Conservation (phyloP, 2,888 invertebrate genomes). For the Periphyllus acericola region DNA sequence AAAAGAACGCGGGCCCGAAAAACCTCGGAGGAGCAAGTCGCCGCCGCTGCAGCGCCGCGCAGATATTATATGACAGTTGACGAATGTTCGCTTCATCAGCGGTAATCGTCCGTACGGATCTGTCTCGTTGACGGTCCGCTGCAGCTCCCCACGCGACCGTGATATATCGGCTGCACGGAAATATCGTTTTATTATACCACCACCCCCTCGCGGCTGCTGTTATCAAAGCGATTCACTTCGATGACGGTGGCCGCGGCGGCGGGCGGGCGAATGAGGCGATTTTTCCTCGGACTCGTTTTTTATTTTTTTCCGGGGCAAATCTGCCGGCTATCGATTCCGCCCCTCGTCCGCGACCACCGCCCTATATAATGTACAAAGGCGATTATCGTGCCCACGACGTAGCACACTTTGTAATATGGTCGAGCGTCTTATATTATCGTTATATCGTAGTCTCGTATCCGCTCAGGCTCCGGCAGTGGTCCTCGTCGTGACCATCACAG, state of each 20-base stretch:
- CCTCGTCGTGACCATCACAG: no score
- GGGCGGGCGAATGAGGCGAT: neutral
- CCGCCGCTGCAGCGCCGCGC: neutral
- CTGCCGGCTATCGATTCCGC: neutral
- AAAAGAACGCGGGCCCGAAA: neutral
- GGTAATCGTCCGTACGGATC: slow-evolving; percentile 58
- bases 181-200: slow-evolving; percentile 57
- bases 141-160: neutral
- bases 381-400: no score
- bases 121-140: slow-evolving; percentile 11
- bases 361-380: neutral
- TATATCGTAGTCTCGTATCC: no score
- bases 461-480: no score
- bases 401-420: no score
- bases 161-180: slow-evolving; percentile 39
- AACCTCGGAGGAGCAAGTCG: slow-evolving; percentile 25
- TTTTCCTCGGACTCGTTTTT: neutral
- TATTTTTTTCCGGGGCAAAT: neutral
- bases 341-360: neutral
- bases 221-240: slow-evolving; percentile 7
- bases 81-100: slow-evolving; percentile 61
- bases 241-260: neutral
- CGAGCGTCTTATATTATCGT: no score
- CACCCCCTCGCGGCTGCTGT: neutral
- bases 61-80: slow-evolving; percentile 52